A percentile compares a stretch with the other conserved stretches of the same genome.
Conservation (phyloP, 64 coral and sea anemone species). For the Astreopora myriophthalma region DNA sequence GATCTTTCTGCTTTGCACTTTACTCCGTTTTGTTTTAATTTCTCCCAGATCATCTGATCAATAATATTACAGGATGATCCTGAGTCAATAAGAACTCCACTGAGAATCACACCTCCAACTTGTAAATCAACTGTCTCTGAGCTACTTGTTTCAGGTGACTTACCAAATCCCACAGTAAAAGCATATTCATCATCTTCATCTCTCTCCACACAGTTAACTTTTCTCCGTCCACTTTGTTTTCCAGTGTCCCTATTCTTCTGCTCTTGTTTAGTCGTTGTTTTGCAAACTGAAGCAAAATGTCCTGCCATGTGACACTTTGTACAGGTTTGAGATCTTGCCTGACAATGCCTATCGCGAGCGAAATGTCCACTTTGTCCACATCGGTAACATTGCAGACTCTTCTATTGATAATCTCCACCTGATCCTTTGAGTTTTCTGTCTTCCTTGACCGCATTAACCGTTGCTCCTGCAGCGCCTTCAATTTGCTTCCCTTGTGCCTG, state of each 20-base stretch:
- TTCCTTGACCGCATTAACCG: conserved; percentile 1
- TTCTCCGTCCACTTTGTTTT: neutral
- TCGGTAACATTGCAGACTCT: neutral
- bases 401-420: neutral
- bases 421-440: neutral
- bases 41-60: conserved; percentile 50
- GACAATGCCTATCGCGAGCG: conserved; percentile 10
- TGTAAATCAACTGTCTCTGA: neutral
- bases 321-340: conserved; percentile 7
- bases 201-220: neutral
- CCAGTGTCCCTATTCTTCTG: neutral
- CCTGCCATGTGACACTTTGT: neutral
- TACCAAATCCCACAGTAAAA: conserved; percentile 27
- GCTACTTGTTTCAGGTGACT: neutral
- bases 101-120: conserved; percentile 16
- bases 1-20: conserved; percentile 50
- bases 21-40: conserved; percentile 37
- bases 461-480: neutral
- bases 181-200: conserved; percentile 48
- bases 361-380: conserved; percentile 3
- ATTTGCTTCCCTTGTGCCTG: neutral
- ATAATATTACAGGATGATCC: conserved; percentile 67
- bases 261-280: neutral
- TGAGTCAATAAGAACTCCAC: conserved; percentile 58
- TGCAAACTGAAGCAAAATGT: conserved; percentile 13